Base-by-base conservation (phyloP, 2,888 invertebrate species). In the Operophtera brumata region DNA sequence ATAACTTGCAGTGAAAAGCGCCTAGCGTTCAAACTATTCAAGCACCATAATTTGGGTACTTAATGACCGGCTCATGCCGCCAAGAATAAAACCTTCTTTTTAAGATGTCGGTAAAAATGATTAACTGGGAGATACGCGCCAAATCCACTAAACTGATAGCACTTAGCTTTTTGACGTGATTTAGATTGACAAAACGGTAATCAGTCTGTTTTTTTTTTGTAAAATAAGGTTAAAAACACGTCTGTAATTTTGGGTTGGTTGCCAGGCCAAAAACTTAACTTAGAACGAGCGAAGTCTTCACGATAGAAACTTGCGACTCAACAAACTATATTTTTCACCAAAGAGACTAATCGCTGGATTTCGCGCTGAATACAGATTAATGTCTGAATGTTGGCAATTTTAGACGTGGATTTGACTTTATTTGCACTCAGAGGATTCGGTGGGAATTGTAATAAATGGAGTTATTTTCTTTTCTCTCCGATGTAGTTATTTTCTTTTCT, bases 141-240 rank as follows among this genome's bases (percentile, higher is more conserved):
- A 78, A 79, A 82, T 80, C 78, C 76, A 78, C 75, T 82, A 77
- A 75, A 67, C 62, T 70, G 66, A 71, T 71, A 74, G 74, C 75
- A 69, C 75, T 77, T 68, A 69, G 64, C 49, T 37, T 47, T 41
- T 39, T 51, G 55, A 55, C 46, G 45, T 44, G 54, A 50, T 49
- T 57, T 57, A 60, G 50, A 47, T 59, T 63, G 66, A 67, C 70
- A 66, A 54, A 48, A 34, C 43, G 47, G 26, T n/a, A n/a, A n/a
- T n/a, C n/a, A n/a, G n/a, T n/a, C n/a, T n/a, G n/a, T n/a, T n/a
- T n/a, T n/a, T n/a, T n/a, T n/a, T n/a, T n/a, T n/a, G n/a, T n/a
- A n/a, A n/a, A n/a, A n/a, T n/a, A n/a, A n/a, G n/a, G n/a, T n/a
- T n/a, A n/a, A n/a, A n/a, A n/a, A n/a, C n/a, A n/a, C n/a, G n/a